Conservation (phyloP, 1,140 invertebrate genomes). For the Portunus trituberculatus region DNA sequence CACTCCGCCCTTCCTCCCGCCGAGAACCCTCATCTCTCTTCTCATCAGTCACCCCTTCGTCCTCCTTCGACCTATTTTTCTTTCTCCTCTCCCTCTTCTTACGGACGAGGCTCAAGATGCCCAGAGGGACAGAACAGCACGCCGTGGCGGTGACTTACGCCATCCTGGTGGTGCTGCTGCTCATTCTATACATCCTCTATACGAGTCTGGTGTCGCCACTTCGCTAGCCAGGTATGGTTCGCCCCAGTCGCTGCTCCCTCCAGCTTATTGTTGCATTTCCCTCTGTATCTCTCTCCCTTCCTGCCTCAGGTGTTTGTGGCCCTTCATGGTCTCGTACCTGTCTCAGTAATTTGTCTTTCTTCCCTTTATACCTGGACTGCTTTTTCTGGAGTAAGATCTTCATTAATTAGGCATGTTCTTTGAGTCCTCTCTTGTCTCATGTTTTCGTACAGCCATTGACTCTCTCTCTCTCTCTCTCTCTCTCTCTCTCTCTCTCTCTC, state of each 20-base stretch:
- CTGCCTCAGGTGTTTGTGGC: background rate
- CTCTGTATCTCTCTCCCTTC: no score
- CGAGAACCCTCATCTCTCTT: background rate
- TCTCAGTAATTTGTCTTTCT: no score
- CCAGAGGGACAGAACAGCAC: slow-evolving; percentile 79
- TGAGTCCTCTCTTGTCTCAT: no score
- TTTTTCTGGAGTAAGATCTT: no score
- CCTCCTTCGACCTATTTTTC: background rate
- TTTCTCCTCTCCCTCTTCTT: background rate
- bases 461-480: no score
- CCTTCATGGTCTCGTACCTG: background rate
- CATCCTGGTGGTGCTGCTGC: slow-evolving; percentile 81
- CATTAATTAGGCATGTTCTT: no score
- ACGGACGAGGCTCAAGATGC: slow-evolving; percentile 24
- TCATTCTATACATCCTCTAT: slow-evolving; percentile 82
- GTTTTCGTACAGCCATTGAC: background rate
- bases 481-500: no score
- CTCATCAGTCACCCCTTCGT: background rate
- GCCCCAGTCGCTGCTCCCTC: background rate
- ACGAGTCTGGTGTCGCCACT: slow-evolving; percentile 78
- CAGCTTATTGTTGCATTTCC: background rate
- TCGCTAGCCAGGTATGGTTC: slow-evolving; percentile 34
- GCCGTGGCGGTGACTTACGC: slow-evolving; percentile 82
- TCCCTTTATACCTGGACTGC: background rate
- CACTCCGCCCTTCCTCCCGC: background rate